These are phyloP conservation scores for Cebuella pygmaea DNA, from an alignment of 2,797 vertebrate genomes.

Conservation along the genomic window DNA sequence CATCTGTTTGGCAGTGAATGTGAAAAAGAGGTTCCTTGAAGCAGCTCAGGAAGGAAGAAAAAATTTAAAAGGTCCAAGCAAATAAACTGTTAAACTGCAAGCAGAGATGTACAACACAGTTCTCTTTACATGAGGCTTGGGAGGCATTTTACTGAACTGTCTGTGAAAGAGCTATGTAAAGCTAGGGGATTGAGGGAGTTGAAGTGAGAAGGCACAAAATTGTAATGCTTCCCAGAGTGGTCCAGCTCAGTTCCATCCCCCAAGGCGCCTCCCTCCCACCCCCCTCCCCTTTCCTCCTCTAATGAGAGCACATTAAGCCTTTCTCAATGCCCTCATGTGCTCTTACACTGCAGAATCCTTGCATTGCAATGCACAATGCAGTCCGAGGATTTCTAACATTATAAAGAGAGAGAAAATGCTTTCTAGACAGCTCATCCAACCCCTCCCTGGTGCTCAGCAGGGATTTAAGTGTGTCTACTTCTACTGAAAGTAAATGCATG, in stretches of 20 bases:
- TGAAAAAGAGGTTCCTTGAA: background rate
- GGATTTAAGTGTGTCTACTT: slow-evolving; percentile 83
- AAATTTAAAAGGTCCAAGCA: slow-evolving; percentile 67
- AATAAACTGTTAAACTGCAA: slow-evolving; percentile 81
- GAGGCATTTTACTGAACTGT: slow-evolving; percentile 83
- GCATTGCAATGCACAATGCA: slow-evolving; percentile 80
- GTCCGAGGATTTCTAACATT: slow-evolving; percentile 80
- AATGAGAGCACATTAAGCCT: slow-evolving; percentile 85
- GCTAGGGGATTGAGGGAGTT: slow-evolving; percentile 83
- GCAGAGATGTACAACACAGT: slow-evolving; percentile 63
- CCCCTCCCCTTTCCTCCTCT: slow-evolving; percentile 68
- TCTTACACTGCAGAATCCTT: slow-evolving; percentile 78
- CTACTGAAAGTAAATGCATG: slow-evolving; percentile 82
- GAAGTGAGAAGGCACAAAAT: slow-evolving; percentile 80
- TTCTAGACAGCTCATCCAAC: slow-evolving; percentile 81
- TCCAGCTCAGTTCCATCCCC: slow-evolving; percentile 62
- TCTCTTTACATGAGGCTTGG: slow-evolving; percentile 83
- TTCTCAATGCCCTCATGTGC: slow-evolving; percentile 82
- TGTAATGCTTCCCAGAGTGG: slow-evolving; percentile 81
- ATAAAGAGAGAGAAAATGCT: slow-evolving; percentile 82
- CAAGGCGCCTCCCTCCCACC: slow-evolving; percentile 63
- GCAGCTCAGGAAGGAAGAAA: slow-evolving; percentile 31
- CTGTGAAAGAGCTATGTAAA: slow-evolving; percentile 83
- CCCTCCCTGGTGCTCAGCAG: slow-evolving; percentile 80
- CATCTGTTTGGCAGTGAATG: slow-evolving; percentile 33